A percentile compares a stretch with the other conserved stretches of the same genome.
phyloP scores from a whole-genome alignment of 2,888 invertebrate genomes.

The Drosophila monieri region DNA sequence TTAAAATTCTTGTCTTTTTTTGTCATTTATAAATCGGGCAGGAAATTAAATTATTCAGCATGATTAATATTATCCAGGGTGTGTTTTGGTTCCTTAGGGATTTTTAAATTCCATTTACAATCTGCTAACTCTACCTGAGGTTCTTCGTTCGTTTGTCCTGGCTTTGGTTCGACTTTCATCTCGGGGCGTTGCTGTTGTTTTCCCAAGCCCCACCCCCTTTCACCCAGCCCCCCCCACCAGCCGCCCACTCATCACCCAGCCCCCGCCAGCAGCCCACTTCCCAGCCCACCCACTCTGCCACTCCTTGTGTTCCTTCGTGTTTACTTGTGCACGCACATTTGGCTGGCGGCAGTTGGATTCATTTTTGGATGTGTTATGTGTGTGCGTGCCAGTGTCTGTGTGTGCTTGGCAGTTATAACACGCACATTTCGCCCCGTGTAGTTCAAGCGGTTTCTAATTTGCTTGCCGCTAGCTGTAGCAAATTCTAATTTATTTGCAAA shows the following conservation, averaged over 20 bases:
- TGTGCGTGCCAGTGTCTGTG: slow-evolving; percentile 33
- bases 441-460: slow-evolving; percentile 73
- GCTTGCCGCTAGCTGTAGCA: slow-evolving; percentile 62
- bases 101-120: slow-evolving; percentile 15
- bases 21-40: background rate
- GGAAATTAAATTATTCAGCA: slow-evolving; percentile 1
- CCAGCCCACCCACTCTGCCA: background rate
- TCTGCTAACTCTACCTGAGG: slow-evolving; percentile 22
- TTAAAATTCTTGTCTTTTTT: background rate
- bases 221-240: background rate
- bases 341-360: slow-evolving; percentile 40
- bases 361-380: slow-evolving; percentile 31
- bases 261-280: background rate
- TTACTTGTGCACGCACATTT: slow-evolving; percentile 50
- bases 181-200: slow-evolving; percentile 35
- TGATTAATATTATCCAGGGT: slow-evolving; percentile 5
- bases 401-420: slow-evolving; percentile 56
- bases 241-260: background rate
- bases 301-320: slow-evolving; percentile 19
- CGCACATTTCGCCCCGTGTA: slow-evolving; percentile 58
- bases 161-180: slow-evolving; percentile 33
- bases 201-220: slow-evolving; percentile 6
- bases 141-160: slow-evolving; percentile 16
- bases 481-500: slow-evolving; percentile 76
- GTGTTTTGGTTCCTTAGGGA: background rate